Percentiles rank a stretch among this genome's conserved stretches.
phyloP scores from a whole-genome alignment of 1,140 invertebrate species.

The Druon quercuslanigerum region DNA sequence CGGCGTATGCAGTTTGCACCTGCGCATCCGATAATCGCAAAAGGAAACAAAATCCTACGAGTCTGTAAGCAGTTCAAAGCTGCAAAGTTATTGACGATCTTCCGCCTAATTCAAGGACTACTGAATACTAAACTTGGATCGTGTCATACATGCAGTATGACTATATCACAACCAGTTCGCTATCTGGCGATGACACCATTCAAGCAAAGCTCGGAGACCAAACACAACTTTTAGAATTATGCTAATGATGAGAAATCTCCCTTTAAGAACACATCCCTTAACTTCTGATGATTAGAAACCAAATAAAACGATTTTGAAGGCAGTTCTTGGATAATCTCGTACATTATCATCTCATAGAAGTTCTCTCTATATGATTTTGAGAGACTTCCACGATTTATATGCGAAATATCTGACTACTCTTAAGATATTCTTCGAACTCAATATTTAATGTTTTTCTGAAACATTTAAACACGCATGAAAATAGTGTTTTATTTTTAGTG shows the following conservation, averaged over 20 bases:
- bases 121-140: constrained; percentile 7
- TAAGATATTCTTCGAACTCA: too few relatives aligned
- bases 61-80: constrained; percentile 14
- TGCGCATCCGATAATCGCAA: constrained; percentile 22
- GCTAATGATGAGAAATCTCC: constrained; percentile 6
- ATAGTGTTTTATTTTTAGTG: too few relatives aligned
- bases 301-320: background rate
- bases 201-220: background rate
- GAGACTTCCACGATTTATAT: too few relatives aligned
- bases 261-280: constrained; percentile 9
- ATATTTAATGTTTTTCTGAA: too few relatives aligned
- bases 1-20: background rate
- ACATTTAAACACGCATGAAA: too few relatives aligned
- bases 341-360: too few relatives aligned
- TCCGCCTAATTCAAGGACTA: constrained; percentile 7
- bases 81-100: constrained; percentile 21
- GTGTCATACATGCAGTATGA: background rate
- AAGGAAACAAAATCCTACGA: constrained; percentile 16
- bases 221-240: constrained; percentile 9
- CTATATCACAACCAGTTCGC: background rate
- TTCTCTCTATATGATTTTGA: too few relatives aligned
- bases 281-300: background rate
- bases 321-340: too few relatives aligned
- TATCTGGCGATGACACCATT: constrained; percentile 11
- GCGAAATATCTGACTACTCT: too few relatives aligned